Base-by-base conservation (phyloP, 2,797 vertebrate genomes). In the Argyrosomus regius region DNA sequence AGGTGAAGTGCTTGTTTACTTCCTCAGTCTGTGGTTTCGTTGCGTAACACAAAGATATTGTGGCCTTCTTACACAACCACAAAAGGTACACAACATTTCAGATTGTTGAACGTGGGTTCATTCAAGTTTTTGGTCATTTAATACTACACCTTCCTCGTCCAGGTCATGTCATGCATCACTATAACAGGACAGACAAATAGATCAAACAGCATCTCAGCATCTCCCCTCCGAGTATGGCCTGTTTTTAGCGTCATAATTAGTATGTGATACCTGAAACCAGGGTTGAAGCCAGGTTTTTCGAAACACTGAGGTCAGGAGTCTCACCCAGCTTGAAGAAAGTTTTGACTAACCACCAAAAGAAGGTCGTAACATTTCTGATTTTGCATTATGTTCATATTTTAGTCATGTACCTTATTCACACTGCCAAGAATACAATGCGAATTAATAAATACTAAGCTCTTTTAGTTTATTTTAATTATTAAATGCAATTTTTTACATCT, bases 1-100 rank as follows among this genome's bases (percentile, higher is more conserved):
- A 39, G 56, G 58, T 66, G 52, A 77, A 20, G 53, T 17, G 14
- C 64, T 53, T 74, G 68, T 88, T 77, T 75, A 74, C 64, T 71
- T 83, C 61, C 70, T 72, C 28, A 28, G 14, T 65, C 2, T 1
- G 72, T 35, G 41, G 54, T 77, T 78, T 82, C 11, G 59, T 69
- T 82, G 41, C 31, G 0, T 48, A 75, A 72, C 59, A 68, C 35
- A 16, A 39, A 70, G 22, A 11, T 52, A 58, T 26, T 50, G 45
- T 60, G 61, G 16, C 41, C 11, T 16, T 24, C 53, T 70, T 65
- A 14, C 48, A 43, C 26, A 49, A 74, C 45, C 52, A 74, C 61
- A 81, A 74, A 39, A 45, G 69, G 46, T 61, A 80, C 50, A 71
- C 9, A 12, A 52, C 24, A 26, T 46, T 50, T 20, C 49, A 64